Base-by-base conservation (phyloP, 1,140 invertebrate species). In the Lethocerus indicus region DNA sequence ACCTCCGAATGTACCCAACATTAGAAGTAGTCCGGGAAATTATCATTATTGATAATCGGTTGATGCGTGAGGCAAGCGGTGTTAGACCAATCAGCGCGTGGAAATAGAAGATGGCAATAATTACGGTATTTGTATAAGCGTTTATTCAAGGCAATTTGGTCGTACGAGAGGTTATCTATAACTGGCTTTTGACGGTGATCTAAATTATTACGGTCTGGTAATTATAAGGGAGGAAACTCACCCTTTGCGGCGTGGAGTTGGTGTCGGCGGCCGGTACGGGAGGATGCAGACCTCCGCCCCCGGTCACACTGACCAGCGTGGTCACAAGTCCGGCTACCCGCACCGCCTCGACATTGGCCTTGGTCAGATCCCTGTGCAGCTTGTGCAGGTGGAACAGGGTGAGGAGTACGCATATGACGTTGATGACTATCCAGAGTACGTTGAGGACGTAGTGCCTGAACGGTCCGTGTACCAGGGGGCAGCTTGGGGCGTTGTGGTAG, bases 381-480 rank as follows among this genome's bases (percentile, higher is more conserved):
- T 89, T 89, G 58, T 79, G 70, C 37, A 91, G 73, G 61, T 89
- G 86, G 63, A 87, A 80, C 24, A 84, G 70, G 6, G 86, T 88
- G n/a, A 90, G 67, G 23, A 76, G 68, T n/a, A 90, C 78, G 64
- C 87, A 89, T 49, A 88, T 80, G 27, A 87, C 71, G 61, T 91
- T 89, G 54, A 90, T 84, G 40, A 81, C 72, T 47, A 89, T 87
- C 88, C 88, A 92, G 1, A 91, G 70, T 4, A 86, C 79, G 63
- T 91, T 89, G 39, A 91, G 76, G 47, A 91, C 83, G 62, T 89
- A 88, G 65, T 90, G 87, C 46, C 86, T 70, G 54, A 85, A 81
- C 5, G 84, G 82, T 21, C 63, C 63, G 51, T 63, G 62, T 1
- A 87, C 80, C 49, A 90, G 69, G 1, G 85, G 83, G 60, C 86